Evolutionary conservation across 2,797 vertebrate species (phyloP).

Genomic region (Australoheros facetus): DNA sequence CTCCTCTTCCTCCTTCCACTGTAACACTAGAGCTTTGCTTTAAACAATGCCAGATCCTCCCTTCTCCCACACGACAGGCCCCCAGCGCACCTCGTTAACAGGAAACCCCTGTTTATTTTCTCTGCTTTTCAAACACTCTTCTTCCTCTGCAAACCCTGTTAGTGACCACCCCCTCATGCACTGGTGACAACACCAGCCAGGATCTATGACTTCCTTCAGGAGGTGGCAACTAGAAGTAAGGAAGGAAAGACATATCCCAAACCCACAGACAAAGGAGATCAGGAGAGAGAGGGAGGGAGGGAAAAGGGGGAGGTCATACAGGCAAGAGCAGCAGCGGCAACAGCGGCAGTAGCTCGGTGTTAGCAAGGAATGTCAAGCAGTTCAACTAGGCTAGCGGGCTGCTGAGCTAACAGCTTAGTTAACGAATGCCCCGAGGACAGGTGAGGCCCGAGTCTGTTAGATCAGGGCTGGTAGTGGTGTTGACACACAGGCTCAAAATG

Average conservation of each 20-base stretch:
- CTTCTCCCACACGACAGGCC: constrained; percentile 67
- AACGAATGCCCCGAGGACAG: constrained; percentile 48
- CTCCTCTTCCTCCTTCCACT: constrained; percentile 21
- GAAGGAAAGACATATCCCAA: constrained; percentile 67
- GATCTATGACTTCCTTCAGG: constrained; percentile 78
- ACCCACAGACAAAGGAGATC: constrained; percentile 65
- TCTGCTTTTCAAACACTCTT: constrained; percentile 76
- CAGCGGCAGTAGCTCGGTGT: constrained; percentile 47
- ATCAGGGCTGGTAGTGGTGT: constrained; percentile 49
- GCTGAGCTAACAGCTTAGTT: constrained; percentile 70
- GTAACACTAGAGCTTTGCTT: constrained; percentile 67
- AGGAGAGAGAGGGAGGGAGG: constrained; percentile 13
- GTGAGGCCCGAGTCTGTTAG: constrained; percentile 36
- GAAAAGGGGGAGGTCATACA: constrained; percentile 62
- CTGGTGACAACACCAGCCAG: constrained; percentile 70
- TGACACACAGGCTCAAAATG: constrained; percentile 64
- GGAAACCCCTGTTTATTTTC: constrained; percentile 86
- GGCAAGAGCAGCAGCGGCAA: constrained; percentile 49
- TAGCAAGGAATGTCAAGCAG: constrained; percentile 73
- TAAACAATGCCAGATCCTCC: constrained; percentile 80
- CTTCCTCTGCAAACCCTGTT: constrained; percentile 73
- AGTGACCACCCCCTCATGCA: constrained; percentile 38
- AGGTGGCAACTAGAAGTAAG: constrained; percentile 62
- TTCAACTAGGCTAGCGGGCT: constrained; percentile 59
- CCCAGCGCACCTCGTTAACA: constrained; percentile 79